Conservation (phyloP, 2,797 vertebrate genomes). For the Buceros bicornis region DNA sequence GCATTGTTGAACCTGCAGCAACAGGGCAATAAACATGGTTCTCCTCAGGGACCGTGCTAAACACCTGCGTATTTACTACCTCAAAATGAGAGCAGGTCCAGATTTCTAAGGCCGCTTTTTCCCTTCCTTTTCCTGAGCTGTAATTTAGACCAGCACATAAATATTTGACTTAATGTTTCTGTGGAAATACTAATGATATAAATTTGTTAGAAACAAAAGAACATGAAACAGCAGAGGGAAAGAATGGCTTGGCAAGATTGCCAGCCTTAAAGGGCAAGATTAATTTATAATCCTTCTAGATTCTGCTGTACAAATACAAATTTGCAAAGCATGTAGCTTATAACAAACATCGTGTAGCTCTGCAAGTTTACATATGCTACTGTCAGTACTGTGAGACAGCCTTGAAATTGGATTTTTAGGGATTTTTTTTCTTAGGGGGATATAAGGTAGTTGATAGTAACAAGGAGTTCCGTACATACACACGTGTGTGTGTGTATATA, state of each 20-base stretch:
- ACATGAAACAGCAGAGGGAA: background rate
- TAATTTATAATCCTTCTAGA: slow-evolving; percentile 65
- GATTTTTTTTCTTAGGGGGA: background rate
- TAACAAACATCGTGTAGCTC: slow-evolving; percentile 11
- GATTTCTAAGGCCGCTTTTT: slow-evolving; percentile 46
- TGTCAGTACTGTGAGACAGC: background rate
- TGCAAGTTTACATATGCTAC: slow-evolving; percentile 37
- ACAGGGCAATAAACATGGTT: slow-evolving; percentile 37
- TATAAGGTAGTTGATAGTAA: background rate
- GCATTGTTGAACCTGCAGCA: background rate
- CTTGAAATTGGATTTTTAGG: slow-evolving; percentile 18
- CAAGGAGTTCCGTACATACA: background rate
- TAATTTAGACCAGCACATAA: slow-evolving; percentile 62
- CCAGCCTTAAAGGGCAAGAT: slow-evolving; percentile 52
- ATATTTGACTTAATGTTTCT: slow-evolving; percentile 68
- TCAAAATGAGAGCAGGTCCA: slow-evolving; percentile 51
- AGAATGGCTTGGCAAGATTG: slow-evolving; percentile 49
- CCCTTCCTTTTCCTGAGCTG: slow-evolving; percentile 57
- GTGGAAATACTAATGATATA: slow-evolving; percentile 22
- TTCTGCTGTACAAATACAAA: slow-evolving; percentile 9
- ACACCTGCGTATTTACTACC: slow-evolving; percentile 45
- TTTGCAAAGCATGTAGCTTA: background rate
- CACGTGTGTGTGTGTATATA: background rate
- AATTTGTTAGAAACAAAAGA: slow-evolving; percentile 50
- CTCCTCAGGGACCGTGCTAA: slow-evolving; percentile 64